Conservation (phyloP, 2,888 invertebrate genomes). For the Hirtodrosophila cameraria region DNA sequence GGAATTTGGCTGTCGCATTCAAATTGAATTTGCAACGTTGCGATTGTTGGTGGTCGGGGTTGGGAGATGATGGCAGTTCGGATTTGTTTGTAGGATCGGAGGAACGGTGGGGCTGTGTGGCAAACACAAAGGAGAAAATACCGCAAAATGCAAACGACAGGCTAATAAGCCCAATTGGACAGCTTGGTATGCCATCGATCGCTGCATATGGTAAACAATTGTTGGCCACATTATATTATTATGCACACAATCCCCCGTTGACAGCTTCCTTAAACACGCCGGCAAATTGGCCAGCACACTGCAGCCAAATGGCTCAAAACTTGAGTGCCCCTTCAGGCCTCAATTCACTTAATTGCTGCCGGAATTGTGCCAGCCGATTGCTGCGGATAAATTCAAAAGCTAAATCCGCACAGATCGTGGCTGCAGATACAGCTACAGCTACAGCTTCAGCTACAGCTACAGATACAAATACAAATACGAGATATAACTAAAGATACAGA, state of each 20-base stretch:
- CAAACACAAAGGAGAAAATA: slow-evolving; percentile 51
- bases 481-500: slow-evolving; percentile 39
- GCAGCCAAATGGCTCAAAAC: slow-evolving; percentile 44
- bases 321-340: slow-evolving; percentile 25
- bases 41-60: slow-evolving; percentile 26
- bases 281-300: slow-evolving; percentile 51
- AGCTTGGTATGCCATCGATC: slow-evolving; percentile 72
- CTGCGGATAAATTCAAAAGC: slow-evolving; percentile 59
- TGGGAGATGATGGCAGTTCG: slow-evolving; percentile 15
- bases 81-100: too few species aligned
- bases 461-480: slow-evolving; percentile 16
- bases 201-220: slow-evolving; percentile 80
- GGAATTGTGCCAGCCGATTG: slow-evolving; percentile 73
- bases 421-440: slow-evolving; percentile 51
- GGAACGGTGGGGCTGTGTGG: background rate
- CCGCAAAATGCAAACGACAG: slow-evolving; percentile 80
- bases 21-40: slow-evolving; percentile 60
- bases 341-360: slow-evolving; percentile 70
- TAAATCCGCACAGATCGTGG: slow-evolving; percentile 69
- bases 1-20: slow-evolving; percentile 76
- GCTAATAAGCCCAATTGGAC: slow-evolving; percentile 79
- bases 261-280: slow-evolving; percentile 73
- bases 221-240: slow-evolving; percentile 64
- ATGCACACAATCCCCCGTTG: slow-evolving; percentile 64
- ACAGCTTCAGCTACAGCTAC: too few species aligned